Base-by-base conservation (phyloP, 2,888 invertebrate species). In the Nipponacmea schrenckii region DNA sequence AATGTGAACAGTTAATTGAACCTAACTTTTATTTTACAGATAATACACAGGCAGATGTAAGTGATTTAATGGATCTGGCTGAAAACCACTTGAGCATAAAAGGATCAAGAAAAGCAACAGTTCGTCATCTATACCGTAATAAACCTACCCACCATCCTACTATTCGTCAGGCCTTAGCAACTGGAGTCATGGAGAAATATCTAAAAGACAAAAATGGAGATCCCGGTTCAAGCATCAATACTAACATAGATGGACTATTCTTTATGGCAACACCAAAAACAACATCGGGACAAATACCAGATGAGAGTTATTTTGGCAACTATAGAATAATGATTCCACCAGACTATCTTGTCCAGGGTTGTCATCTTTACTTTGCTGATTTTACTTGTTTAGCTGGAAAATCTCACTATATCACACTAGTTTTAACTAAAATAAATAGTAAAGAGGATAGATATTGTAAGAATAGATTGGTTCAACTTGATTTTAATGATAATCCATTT, bases 321-420 rank as follows among this genome's bases (percentile, higher is more conserved):
- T 56, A 39, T 26, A 48, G 67, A 48, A 39, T 67, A 3, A 50
- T 26, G n/a, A 31, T 67, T 4, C 50, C 56, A 2, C 48, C 56
- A 14, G 1, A 12, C 15, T 48, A 27, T 12, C 39, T 67, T 20
- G 24, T 67, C 20, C n/a, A 48, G 15, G 67, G 39, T 27, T 27
- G 39, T 8, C 27, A 62, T 8, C 27, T 67, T 48, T 67, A 67
- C 39, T 67, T 67, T 56, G 56, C 67, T 12, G 67, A 67, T 50
- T 56, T 67, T n/a, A 50, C 27, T 50, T 67, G 67, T 56, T 31
- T 67, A 27, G 2, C 0, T 10, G 20, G 20, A n/a, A 50, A 27
- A 24, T 39, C 67, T 31, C 67, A 67, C 39, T 67, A 67, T 24
- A 20, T 67, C 2, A 50, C 31, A 5, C 39, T 67, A 39, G 67